phyloP scores from a whole-genome alignment of 1,140 invertebrate genomes.

The Dendrolimus punctatus region DNA sequence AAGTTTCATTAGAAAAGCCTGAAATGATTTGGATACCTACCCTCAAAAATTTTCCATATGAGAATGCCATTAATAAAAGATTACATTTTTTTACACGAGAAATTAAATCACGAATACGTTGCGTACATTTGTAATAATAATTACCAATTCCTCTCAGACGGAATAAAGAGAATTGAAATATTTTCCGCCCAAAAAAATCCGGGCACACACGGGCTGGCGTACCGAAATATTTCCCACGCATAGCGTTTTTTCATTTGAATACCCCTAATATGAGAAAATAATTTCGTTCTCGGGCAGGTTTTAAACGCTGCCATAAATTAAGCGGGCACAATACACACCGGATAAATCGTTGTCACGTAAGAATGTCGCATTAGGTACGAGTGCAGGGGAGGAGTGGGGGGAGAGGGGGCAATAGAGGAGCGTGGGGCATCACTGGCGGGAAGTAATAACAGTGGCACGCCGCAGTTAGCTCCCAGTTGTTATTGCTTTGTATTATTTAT shows the following conservation, averaged over 20 bases:
- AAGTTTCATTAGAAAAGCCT: too few relatives aligned
- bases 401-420: conserved; percentile 7
- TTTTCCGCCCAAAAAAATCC: too few relatives aligned
- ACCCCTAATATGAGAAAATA: conserved; percentile 21
- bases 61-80: too few relatives aligned
- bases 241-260: not conserved
- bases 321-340: conserved; percentile 50
- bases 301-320: conserved; percentile 52
- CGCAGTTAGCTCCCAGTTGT: conserved; percentile 39
- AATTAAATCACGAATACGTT: too few relatives aligned
- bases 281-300: conserved; percentile 33
- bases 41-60: too few relatives aligned
- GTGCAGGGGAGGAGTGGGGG: conserved; percentile 8
- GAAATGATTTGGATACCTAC: too few relatives aligned
- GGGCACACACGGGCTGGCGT: too few relatives aligned
- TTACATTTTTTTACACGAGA: too few relatives aligned
- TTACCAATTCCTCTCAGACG: too few relatives aligned
- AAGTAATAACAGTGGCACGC: conserved; percentile 54
- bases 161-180: too few relatives aligned
- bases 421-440: conserved; percentile 16
- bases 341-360: conserved; percentile 67
- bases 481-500: conserved; percentile 65
- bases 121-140: too few relatives aligned
- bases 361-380: conserved; percentile 52
- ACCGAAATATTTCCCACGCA: too few relatives aligned